A percentile compares a stretch with the other conserved stretches of the same genome.
These are phyloP conservation scores for Monomorium pharaonis DNA, from an alignment of 1,140 invertebrate genomes.

Conservation along the genomic window DNA sequence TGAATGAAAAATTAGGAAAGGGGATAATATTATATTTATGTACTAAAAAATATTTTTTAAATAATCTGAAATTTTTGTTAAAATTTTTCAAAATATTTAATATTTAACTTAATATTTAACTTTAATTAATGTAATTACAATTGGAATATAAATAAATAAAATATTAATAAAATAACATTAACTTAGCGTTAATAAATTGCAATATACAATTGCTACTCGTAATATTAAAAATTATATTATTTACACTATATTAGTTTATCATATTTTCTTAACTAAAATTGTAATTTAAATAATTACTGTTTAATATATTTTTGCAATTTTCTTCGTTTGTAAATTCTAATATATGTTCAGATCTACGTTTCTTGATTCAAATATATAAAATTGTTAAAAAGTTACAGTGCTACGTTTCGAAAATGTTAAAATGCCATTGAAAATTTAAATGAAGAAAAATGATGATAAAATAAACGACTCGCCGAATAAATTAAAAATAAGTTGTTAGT, in stretches of 20 bases:
- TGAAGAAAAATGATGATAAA: no score
- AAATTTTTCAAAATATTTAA: neutral
- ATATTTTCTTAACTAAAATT: neutral
- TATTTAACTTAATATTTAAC: no score
- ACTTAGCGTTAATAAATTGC: neutral
- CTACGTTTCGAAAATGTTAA: neutral
- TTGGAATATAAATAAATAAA: neutral
- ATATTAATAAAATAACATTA: constrained; percentile 1
- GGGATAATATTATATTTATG: neutral
- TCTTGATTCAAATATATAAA: neutral
- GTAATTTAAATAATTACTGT: neutral
- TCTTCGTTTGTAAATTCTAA: neutral
- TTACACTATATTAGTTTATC: neutral
- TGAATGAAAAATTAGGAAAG: neutral
- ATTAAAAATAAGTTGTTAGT: neutral
- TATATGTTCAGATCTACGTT: neutral
- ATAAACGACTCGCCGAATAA: neutral
- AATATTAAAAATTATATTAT: neutral
- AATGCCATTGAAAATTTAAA: neutral
- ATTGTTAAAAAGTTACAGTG: neutral
- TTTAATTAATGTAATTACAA: neutral
- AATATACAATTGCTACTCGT: neutral
- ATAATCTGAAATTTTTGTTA: neutral
- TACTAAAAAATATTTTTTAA: neutral
- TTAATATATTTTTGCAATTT: neutral